Percentiles rank a stretch among this genome's conserved stretches.
phyloP scores from a whole-genome alignment of 2,113 vertebrate genomes.

The Lethenteron camtschaticum region DNA sequence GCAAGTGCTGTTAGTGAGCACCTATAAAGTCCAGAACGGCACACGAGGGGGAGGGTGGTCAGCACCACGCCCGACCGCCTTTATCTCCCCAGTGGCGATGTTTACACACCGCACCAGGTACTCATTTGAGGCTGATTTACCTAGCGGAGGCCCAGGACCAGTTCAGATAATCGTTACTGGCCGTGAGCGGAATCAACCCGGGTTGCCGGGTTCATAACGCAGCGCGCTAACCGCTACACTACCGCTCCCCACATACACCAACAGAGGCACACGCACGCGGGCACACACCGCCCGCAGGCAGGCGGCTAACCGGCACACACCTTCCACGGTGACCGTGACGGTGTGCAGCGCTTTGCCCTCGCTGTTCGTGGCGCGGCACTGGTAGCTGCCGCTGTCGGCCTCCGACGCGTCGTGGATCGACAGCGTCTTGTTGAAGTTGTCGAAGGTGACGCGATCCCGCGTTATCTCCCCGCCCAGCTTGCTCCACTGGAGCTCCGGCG shows the following conservation, averaged over 20 bases:
- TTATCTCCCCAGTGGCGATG: no score
- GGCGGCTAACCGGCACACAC: slow-evolving; percentile 18
- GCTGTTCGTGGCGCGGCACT: slow-evolving; percentile 40
- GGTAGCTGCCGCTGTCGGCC: slow-evolving; percentile 50
- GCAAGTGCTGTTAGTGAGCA: no score
- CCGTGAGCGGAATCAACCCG: no score
- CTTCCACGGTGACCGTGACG: slow-evolving; percentile 48
- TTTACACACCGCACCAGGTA: no score
- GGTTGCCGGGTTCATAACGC: no score
- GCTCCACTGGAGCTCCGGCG: slow-evolving; percentile 41
- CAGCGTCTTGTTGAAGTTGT: slow-evolving; percentile 39
- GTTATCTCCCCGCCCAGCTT: slow-evolving; percentile 32
- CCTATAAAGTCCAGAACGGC: no score
- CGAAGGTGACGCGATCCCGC: slow-evolving; percentile 20
- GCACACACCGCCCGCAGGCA: neutral
- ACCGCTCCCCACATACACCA: neutral
- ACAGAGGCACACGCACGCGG: neutral
- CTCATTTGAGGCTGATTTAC: no score
- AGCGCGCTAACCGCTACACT: no score
- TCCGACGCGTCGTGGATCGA: slow-evolving; percentile 35
- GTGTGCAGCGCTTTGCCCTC: slow-evolving; percentile 31
- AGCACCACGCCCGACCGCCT: no score
- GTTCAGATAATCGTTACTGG: no score
- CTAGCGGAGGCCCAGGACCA: no score
- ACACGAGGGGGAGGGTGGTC: no score